Evolutionary conservation across 2,797 vertebrate genomes (phyloP).

Genomic region (Hypotaenidia philippensis): DNA sequence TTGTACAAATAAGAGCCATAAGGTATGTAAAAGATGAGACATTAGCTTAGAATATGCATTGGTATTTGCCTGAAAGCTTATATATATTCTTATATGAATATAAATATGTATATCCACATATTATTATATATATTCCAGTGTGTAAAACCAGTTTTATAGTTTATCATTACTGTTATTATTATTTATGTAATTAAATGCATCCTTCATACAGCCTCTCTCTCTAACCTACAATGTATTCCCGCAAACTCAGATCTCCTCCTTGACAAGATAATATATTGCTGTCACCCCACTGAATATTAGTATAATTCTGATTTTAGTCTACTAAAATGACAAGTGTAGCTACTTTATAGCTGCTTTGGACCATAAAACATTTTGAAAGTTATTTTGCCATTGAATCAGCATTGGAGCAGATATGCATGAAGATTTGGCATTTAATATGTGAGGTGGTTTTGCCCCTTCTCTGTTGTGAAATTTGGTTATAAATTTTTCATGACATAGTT

Average conservation of each 20-base stretch:
- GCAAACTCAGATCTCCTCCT: conserved; percentile 64
- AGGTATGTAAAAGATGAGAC: neutral
- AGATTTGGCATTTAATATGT: conserved; percentile 45
- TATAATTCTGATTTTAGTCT: conserved; percentile 79
- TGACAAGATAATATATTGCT: conserved; percentile 78
- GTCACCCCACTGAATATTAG: conserved; percentile 72
- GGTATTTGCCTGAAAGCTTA: conserved; percentile 24
- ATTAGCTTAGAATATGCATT: conserved; percentile 13
- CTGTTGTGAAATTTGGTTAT: conserved; percentile 63
- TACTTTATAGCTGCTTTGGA: conserved; percentile 75
- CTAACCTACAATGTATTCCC: conserved; percentile 5
- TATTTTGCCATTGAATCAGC: conserved; percentile 73
- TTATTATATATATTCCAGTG: neutral
- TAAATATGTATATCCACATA: conserved; percentile 27
- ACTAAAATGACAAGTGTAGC: conserved; percentile 73
- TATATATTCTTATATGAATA: neutral
- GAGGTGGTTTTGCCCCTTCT: conserved; percentile 48
- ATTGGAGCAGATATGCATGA: conserved; percentile 64
- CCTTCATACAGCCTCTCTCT: conserved; percentile 16
- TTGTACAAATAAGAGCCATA: conserved; percentile 23
- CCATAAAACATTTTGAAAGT: conserved; percentile 79
- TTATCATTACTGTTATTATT: conserved; percentile 57
- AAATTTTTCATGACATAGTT: conserved; percentile 72
- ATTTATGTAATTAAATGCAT: conserved; percentile 44
- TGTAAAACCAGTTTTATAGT: conserved; percentile 13